These are phyloP conservation scores for Tineola bisselliella DNA, from an alignment of 2,888 invertebrate species.

Conservation along the genomic window DNA sequence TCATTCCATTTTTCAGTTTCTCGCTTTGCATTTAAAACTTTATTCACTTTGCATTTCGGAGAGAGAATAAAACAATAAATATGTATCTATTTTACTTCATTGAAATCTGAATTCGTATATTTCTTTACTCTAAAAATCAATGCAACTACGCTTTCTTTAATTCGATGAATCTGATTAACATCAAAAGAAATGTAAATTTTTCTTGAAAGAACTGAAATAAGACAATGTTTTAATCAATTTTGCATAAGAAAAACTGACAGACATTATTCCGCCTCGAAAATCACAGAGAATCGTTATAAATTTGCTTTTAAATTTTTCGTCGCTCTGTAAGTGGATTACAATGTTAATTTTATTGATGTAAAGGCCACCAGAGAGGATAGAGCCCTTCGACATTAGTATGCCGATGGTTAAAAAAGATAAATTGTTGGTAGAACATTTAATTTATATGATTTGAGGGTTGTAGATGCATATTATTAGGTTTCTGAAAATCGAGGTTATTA, in stretches of 20 bases:
- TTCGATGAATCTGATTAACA: slow-evolving; percentile 2
- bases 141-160: neutral
- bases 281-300: slow-evolving; percentile 18
- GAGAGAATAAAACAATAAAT: neutral
- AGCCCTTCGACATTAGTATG: slow-evolving; percentile 48
- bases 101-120: too few relatives aligned
- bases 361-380: slow-evolving; percentile 36
- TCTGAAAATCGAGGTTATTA: neutral
- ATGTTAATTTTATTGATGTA: slow-evolving; percentile 66
- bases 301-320: slow-evolving; percentile 45
- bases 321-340: slow-evolving; percentile 58
- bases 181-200: slow-evolving; percentile 8
- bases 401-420: slow-evolving; percentile 61
- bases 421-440: slow-evolving; percentile 59
- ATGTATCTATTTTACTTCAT: neutral
- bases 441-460: slow-evolving; percentile 40
- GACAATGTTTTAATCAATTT: slow-evolving; percentile 14
- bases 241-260: slow-evolving; percentile 11
- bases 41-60: neutral
- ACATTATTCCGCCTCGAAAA: slow-evolving; percentile 21
- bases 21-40: slow-evolving; percentile 9
- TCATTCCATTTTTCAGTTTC: slow-evolving; percentile 1
- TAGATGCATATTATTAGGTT: neutral
- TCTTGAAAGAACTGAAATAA: neutral
- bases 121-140: neutral